These are phyloP conservation scores for Capreolus pygargus DNA, from an alignment of 2,113 vertebrate genomes.

Conservation along the genomic window DNA sequence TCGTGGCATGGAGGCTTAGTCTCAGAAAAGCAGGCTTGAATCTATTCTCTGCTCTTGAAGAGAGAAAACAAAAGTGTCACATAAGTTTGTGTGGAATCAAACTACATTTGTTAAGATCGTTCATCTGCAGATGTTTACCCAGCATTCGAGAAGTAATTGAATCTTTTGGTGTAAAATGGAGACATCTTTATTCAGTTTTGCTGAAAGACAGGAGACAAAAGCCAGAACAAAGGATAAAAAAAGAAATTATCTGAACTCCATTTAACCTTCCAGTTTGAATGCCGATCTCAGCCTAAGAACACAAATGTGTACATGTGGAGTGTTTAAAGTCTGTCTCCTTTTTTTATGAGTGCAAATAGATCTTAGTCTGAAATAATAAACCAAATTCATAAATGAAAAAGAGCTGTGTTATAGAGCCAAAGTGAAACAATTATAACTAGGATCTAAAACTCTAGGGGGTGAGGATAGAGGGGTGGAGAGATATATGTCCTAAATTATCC, in stretches of 20 bases:
- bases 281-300: not conserved
- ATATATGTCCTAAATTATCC: not conserved
- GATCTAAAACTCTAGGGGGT: not conserved
- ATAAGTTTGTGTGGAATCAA: constrained; percentile 56
- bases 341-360: constrained; percentile 43
- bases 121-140: constrained; percentile 60
- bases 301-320: not conserved
- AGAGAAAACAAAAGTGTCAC: not conserved
- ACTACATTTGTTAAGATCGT: constrained; percentile 48
- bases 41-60: constrained; percentile 44
- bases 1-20: constrained; percentile 50
- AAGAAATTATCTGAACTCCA: constrained; percentile 63
- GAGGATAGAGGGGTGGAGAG: no score
- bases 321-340: constrained; percentile 56
- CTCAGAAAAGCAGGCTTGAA: constrained; percentile 30
- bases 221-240: constrained; percentile 55
- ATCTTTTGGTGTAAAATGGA: constrained; percentile 48
- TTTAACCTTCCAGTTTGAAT: constrained; percentile 47
- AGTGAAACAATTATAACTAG: constrained; percentile 2
- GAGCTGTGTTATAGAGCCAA: not conserved
- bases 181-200: constrained; percentile 29
- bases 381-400: constrained; percentile 36
- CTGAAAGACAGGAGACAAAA: constrained; percentile 56
- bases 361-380: constrained; percentile 54
- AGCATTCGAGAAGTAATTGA: constrained; percentile 39